Percentiles rank a stretch among this genome's conserved stretches.
These are phyloP conservation scores for Thecocarcelia acutangulata DNA, from an alignment of 2,888 invertebrate genomes.

Conservation along the genomic window DNA sequence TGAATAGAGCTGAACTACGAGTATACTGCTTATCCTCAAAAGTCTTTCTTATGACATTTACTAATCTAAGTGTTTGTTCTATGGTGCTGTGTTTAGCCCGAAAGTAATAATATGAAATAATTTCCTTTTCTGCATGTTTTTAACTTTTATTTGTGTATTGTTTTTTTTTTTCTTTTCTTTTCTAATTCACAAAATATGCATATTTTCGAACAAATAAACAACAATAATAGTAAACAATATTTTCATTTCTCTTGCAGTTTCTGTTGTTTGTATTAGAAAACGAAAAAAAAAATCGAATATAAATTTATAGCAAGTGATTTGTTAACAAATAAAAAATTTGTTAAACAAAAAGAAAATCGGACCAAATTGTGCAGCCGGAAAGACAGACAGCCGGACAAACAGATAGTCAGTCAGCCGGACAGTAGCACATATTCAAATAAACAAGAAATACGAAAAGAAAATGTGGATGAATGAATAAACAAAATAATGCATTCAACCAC, in stretches of 20 bases:
- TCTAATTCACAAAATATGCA: constrained; percentile 32
- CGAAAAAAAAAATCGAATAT: constrained; percentile 45
- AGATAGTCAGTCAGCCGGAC: constrained; percentile 26
- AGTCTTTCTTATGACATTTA: too few species aligned
- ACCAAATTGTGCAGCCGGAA: constrained; percentile 25
- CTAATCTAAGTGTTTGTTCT: too few species aligned
- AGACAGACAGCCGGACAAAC: background rate
- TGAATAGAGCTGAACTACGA: too few species aligned
- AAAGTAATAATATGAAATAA: constrained; percentile 6
- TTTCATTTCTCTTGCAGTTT: constrained; percentile 19
- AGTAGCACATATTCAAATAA: constrained; percentile 4
- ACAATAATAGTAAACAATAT: constrained; percentile 58
- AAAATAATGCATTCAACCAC: constrained; percentile 55
- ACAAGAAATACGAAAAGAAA: background rate
- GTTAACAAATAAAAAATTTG: constrained; percentile 42
- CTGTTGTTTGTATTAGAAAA: constrained; percentile 29
- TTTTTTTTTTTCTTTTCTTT: constrained; percentile 12
- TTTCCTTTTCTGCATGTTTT: background rate
- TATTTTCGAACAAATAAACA: constrained; percentile 48
- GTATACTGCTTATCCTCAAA: too few species aligned
- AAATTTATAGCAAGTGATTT: constrained; percentile 64
- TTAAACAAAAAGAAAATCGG: constrained; percentile 6
- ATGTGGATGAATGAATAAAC: constrained; percentile 27
- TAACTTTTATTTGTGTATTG: background rate
- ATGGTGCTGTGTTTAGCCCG: too few species aligned